A percentile compares a stretch with the other conserved stretches of the same genome.
Conservation (phyloP, 2,888 invertebrate genomes). For the Steromphala cineraria region DNA sequence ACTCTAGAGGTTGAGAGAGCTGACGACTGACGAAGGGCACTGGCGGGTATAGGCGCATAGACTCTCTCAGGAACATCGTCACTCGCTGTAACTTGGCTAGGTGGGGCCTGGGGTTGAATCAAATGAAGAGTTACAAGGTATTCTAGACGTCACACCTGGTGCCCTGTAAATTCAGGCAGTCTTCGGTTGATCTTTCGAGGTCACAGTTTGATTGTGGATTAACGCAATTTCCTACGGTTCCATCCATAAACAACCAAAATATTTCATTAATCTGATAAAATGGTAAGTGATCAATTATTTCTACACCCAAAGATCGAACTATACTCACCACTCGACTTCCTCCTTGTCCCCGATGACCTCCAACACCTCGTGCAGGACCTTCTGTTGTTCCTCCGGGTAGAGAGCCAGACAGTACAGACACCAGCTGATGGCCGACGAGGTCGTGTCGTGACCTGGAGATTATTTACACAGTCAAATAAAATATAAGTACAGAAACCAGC, state of each 20-base stretch:
- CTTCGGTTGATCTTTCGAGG: too few relatives aligned
- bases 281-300: too few relatives aligned
- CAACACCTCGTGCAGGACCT: slow-evolving; percentile 44
- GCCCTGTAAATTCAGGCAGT: neutral
- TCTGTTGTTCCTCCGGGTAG: slow-evolving; percentile 45
- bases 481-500: too few relatives aligned
- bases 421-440: slow-evolving; percentile 57
- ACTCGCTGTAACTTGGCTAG: slow-evolving; percentile 45
- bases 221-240: too few relatives aligned
- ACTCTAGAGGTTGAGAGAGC: slow-evolving; percentile 35
- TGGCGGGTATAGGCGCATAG: slow-evolving; percentile 47
- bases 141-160: too few relatives aligned
- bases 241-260: too few relatives aligned
- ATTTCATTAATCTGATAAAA: too few relatives aligned
- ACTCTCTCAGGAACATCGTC: slow-evolving; percentile 57
- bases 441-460: slow-evolving; percentile 62
- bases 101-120: slow-evolving; percentile 15
- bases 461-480: too few relatives aligned
- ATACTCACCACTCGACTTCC: slow-evolving; percentile 32
- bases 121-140: too few relatives aligned
- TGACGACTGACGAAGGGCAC: slow-evolving; percentile 51
- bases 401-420: slow-evolving; percentile 47
- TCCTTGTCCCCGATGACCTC: slow-evolving; percentile 38
- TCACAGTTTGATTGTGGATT: too few relatives aligned
- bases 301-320: too few relatives aligned